These are phyloP conservation scores for Caenorhabditis macrosperma DNA, from an alignment of 2,888 invertebrate species.

Conservation along the genomic window DNA sequence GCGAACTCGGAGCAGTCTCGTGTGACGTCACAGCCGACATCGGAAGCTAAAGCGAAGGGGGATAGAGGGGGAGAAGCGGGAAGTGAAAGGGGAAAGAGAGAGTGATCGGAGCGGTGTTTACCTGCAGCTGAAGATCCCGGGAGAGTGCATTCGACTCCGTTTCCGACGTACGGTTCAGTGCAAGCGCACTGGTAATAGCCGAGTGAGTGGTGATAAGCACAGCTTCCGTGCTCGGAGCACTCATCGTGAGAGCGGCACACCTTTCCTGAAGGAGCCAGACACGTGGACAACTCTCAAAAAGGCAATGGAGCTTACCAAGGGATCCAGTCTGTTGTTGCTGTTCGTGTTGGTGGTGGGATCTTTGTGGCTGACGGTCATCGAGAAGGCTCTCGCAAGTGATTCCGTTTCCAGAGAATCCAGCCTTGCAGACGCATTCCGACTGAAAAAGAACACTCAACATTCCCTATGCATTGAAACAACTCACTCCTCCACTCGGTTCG, in stretches of 20 bases:
- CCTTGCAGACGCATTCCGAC: slow-evolving; percentile 85
- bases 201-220: slow-evolving; percentile 72
- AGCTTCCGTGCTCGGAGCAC: slow-evolving; percentile 76
- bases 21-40: slow-evolving; percentile 70
- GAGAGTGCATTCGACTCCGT: slow-evolving; percentile 85
- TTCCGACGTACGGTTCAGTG: slow-evolving; percentile 87
- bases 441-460: slow-evolving; percentile 63
- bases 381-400: slow-evolving; percentile 82
- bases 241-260: slow-evolving; percentile 77
- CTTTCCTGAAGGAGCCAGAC: slow-evolving; percentile 60
- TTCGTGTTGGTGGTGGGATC: slow-evolving; percentile 28
- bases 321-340: slow-evolving; percentile 47
- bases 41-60: slow-evolving; percentile 31
- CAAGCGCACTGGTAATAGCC: slow-evolving; percentile 83
- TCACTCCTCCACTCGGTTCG: slow-evolving; percentile 84
- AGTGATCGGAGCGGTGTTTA: slow-evolving; percentile 12
- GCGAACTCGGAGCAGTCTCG: slow-evolving; percentile 79
- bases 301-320: slow-evolving; percentile 4
- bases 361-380: slow-evolving; percentile 56
- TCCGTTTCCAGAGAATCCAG: slow-evolving; percentile 85
- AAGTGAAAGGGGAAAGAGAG: not conserved
- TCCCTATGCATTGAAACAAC: slow-evolving; percentile 2
- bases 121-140: slow-evolving; percentile 54
- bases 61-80: not conserved
- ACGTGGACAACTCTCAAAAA: not conserved